Evolutionary conservation across 2,113 vertebrate species (phyloP), one percentile per base, ranked within the genome.

Genomic region (Grammomys surdaster): DNA sequence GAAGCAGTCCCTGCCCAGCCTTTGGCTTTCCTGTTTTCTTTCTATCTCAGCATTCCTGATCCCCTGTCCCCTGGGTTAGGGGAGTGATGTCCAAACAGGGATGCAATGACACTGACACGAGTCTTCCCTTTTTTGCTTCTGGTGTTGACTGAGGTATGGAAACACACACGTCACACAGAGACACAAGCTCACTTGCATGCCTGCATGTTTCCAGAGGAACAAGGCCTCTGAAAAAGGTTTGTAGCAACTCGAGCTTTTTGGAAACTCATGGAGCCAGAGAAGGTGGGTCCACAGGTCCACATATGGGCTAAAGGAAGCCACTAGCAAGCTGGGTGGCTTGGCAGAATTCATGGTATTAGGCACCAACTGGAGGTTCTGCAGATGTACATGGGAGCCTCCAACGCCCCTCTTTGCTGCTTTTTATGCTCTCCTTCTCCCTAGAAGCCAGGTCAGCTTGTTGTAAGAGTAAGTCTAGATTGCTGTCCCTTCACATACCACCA

Each of bases 41-140:
- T 69, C 67, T 77, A 33, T 8, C 46, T 56, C 0, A 36, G 28
- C 26, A 2, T 36, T 8, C 10, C 67, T 33, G 67, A 69, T 33
- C 67, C 17, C 33, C 17, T 81, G 51, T 11, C 54, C 31, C 31
- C 67, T 33, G 67, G 67, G 31, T 69, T 69, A n/a, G n/a, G 8
- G 58, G 43, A 75, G 33, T 19, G 54, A 31, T 40, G 70, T 75
- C 77, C 77, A 95, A 56, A 16, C 60, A 46, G 75, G 72, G 95
- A 90, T 81, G 36, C 77, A 78, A 24, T 54, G 58, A 81, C 70
- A 73, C 12, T 54, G 58, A 81, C 70, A 73, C 12, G 12, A 93
- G 43, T 69, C 40, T 85, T 69, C 40, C 81, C 69, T 96, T 93
- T 95, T 73, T 69, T 95, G 48, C 43, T 81, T 87, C 40, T 84